A percentile compares a stretch with the other conserved stretches of the same genome.
Evolutionary conservation across 2,888 invertebrate genomes (phyloP).

Genomic region (Stenodera caucasica): DNA sequence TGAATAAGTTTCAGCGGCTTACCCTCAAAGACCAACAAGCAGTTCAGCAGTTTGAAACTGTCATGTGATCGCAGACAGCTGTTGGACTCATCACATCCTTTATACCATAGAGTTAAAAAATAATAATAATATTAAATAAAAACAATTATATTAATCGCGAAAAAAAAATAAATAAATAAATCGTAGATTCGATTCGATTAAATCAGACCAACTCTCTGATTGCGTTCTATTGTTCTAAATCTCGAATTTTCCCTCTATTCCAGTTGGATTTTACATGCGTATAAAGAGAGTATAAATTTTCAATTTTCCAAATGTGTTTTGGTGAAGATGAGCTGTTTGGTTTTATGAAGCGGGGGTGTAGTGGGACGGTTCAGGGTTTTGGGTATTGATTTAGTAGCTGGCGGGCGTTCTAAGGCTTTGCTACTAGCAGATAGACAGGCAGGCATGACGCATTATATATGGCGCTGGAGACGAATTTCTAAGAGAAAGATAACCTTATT

Average conservation of each 20-base stretch:
- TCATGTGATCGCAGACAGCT: constrained; percentile 39
- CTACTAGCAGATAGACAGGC: constrained; percentile 55
- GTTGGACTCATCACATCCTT: constrained; percentile 34
- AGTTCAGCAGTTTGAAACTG: constrained; percentile 33
- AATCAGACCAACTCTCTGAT: background rate
- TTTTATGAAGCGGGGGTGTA: constrained; percentile 40
- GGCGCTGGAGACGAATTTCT: constrained; percentile 56
- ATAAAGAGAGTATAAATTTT: constrained; percentile 38
- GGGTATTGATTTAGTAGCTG: constrained; percentile 58
- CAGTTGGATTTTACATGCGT: no score
- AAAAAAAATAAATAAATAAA: no score
- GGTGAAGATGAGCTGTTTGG: constrained; percentile 45
- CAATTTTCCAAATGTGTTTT: constrained; percentile 43
- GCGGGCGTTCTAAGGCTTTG: constrained; percentile 55
- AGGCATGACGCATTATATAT: constrained; percentile 58
- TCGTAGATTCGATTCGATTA: background rate
- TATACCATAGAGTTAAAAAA: background rate
- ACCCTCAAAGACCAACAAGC: constrained; percentile 26
- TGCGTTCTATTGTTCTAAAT: constrained; percentile 14
- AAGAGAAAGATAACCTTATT: constrained; percentile 38
- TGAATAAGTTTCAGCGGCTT: constrained; percentile 5
- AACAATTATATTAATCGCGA: background rate
- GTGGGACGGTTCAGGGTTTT: constrained; percentile 40
- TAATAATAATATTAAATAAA: background rate
- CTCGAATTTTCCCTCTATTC: background rate